phyloP scores from a whole-genome alignment of 2,113 vertebrate species.

The Thamnophis sirtalis region DNA sequence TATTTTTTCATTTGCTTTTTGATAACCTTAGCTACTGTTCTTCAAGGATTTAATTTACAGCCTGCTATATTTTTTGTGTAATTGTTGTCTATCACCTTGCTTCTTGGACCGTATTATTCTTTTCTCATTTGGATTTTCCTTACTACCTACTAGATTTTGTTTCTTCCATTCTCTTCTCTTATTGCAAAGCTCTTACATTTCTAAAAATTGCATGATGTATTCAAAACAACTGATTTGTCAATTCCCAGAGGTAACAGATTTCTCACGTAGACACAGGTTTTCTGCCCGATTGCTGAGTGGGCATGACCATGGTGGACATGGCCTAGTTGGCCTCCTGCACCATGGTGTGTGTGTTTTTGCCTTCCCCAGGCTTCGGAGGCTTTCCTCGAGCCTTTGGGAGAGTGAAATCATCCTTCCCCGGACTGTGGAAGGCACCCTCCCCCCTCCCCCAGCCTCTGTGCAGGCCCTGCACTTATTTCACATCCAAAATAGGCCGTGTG shows the following conservation, averaged over 20 bases:
- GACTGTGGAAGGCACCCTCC: no score
- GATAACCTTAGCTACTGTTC: background rate
- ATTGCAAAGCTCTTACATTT: background rate
- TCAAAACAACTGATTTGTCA: background rate
- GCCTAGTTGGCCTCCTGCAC: no score
- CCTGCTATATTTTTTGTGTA: background rate
- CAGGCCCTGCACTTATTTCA: no score
- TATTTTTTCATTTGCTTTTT: background rate
- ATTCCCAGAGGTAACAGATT: background rate
- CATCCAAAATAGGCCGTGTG: no score
- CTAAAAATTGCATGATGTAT: background rate
- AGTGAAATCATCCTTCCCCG: no score
- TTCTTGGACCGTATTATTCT: background rate
- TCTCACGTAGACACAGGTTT: background rate
- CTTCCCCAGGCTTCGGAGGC: no score
- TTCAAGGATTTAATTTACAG: background rate
- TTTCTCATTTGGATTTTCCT: background rate
- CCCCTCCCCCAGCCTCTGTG: no score
- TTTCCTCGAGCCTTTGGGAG: no score
- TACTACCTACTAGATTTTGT: background rate
- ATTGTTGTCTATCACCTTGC: background rate
- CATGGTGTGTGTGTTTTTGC: no score
- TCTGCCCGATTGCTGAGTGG: no score
- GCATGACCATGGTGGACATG: no score
- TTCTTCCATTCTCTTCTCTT: background rate